Evolutionary conservation across 2,113 vertebrate species (phyloP).

Genomic region (Otocyon megalotis): DNA sequence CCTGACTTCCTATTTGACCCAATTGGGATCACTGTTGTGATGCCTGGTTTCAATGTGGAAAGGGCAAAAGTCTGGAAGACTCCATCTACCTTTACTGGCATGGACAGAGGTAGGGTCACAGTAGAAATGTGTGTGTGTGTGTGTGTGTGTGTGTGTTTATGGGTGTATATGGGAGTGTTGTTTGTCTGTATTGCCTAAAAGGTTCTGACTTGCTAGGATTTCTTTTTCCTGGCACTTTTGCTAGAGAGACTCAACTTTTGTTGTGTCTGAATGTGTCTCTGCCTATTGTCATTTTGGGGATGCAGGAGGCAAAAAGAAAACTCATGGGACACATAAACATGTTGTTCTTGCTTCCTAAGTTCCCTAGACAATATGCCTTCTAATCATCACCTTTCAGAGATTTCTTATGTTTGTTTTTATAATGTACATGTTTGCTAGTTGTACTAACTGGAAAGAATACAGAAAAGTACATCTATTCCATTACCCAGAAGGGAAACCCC

Average conservation of each 20-base stretch:
- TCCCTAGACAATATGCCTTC: background rate
- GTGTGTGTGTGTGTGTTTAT: background rate
- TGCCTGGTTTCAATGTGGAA: background rate
- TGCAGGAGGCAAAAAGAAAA: background rate
- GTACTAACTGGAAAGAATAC: background rate
- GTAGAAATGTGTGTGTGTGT: background rate
- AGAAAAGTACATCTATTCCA: background rate
- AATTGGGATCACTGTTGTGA: background rate
- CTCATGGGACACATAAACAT: background rate
- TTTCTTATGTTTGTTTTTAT: background rate
- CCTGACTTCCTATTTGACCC: background rate
- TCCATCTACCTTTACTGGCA: background rate
- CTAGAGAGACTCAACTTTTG: background rate
- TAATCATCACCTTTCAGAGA: background rate
- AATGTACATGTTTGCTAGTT: background rate
- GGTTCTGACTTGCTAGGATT: background rate
- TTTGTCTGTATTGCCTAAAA: background rate
- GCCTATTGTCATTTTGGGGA: background rate
- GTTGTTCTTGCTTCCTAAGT: background rate
- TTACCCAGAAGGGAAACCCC: background rate
- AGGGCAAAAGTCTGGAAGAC: background rate
- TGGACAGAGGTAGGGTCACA: too few species aligned
- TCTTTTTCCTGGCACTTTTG: background rate
- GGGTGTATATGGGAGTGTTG: background rate
- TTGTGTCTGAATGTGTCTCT: background rate